Conservation (phyloP, 2,797 vertebrate genomes). For the Malacoraja senta region DNA sequence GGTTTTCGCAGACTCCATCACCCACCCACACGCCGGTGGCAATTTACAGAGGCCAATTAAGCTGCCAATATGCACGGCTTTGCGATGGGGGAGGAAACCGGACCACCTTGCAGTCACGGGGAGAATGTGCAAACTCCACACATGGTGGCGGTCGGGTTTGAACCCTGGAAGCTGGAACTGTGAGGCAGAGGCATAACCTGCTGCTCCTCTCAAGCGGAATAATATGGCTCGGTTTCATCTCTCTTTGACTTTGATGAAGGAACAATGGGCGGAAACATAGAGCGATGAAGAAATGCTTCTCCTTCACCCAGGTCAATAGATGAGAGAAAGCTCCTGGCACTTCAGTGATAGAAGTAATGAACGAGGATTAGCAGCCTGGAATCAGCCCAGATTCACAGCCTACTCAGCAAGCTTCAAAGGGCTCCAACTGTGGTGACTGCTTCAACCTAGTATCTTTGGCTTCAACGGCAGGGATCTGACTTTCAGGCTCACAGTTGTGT, state of each 20-base stretch:
- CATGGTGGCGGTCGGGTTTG: no score
- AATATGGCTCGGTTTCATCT: background rate
- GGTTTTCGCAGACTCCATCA: no score
- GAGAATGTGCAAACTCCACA: no score
- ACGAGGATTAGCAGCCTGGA: background rate
- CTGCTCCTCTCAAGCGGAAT: background rate
- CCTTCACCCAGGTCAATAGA: background rate
- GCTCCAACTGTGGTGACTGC: background rate
- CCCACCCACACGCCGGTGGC: no score
- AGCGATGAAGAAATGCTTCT: background rate
- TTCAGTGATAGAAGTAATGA: background rate
- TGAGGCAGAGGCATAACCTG: no score
- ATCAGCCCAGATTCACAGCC: background rate
- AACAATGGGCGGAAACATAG: background rate
- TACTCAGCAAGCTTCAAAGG: background rate
- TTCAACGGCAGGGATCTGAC: background rate
- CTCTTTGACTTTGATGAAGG: background rate
- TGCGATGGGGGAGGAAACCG: no score
- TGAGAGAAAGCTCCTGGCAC: background rate
- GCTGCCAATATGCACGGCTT: no score
- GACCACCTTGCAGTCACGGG: no score
- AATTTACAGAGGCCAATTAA: no score
- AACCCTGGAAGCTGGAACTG: no score
- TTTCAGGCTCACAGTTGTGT: background rate
- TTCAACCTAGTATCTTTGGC: background rate